Evolutionary conservation across 2,797 vertebrate genomes (phyloP).

Genomic region (Phrynocephalus vlangalii): DNA sequence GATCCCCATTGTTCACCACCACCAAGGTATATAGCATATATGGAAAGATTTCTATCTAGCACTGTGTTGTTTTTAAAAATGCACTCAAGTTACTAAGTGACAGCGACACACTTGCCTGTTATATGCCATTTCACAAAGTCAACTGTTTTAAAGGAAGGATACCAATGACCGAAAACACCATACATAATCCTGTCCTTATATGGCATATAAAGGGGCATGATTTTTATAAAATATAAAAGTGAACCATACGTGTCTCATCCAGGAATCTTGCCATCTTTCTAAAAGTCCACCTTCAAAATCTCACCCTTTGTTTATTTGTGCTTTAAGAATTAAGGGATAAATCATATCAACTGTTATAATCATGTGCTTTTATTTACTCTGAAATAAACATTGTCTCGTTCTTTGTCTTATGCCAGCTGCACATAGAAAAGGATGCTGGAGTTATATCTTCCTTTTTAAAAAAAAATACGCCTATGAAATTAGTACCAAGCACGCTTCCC

Average conservation of each 20-base stretch:
- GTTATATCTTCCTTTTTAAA: background rate
- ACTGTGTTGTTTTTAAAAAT: constrained; percentile 4
- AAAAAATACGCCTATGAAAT: background rate
- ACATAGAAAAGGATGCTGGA: background rate
- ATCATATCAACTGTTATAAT: background rate
- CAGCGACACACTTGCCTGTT: constrained; percentile 2
- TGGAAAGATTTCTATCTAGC: constrained; percentile 5
- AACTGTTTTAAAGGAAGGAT: constrained; percentile 57
- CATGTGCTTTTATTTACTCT: background rate
- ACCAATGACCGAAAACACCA: constrained; percentile 42
- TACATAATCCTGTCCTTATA: constrained; percentile 47
- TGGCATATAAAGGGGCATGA: constrained; percentile 43
- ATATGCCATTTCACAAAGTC: constrained; percentile 31
- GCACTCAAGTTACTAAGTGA: constrained; percentile 23
- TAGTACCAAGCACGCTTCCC: background rate
- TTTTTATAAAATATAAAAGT: constrained; percentile 29
- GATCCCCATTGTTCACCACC: background rate
- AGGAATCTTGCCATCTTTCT: constrained; percentile 7
- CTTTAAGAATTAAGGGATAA: constrained; percentile 16
- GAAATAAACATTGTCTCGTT: background rate
- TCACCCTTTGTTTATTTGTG: background rate
- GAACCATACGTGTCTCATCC: background rate
- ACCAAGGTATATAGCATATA: background rate
- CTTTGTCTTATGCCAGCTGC: background rate
- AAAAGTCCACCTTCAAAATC: constrained; percentile 7